Evolutionary conservation across 2,888 invertebrate species (phyloP).

Genomic region (Tetragonula carbonaria): DNA sequence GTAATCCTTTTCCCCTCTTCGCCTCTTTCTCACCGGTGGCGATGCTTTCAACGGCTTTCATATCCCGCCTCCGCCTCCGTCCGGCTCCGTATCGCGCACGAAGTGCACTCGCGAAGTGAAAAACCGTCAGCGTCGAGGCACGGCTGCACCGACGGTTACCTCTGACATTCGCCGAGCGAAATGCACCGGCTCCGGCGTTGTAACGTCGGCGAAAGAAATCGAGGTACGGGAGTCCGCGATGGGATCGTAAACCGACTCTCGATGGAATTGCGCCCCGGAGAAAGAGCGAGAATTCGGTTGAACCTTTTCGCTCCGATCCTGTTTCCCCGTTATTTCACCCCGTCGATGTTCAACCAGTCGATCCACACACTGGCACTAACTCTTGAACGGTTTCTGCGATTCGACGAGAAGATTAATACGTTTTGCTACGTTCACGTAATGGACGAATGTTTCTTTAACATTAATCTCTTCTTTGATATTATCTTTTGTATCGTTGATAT

Average conservation of each 20-base stretch:
- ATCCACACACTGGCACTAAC: too few species aligned
- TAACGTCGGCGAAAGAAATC: conserved; percentile 47
- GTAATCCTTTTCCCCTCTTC: neutral
- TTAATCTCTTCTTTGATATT: too few species aligned
- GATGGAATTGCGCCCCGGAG: conserved; percentile 27
- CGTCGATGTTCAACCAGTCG: neutral
- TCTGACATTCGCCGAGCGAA: conserved; percentile 63
- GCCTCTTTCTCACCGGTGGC: conserved; percentile 8
- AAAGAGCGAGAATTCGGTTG: conserved; percentile 39
- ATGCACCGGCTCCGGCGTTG: conserved; percentile 46
- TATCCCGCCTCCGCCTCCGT: conserved; percentile 19
- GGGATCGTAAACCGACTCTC: conserved; percentile 50
- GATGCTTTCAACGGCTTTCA: conserved; percentile 41
- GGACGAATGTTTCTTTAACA: too few species aligned
- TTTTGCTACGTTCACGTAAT: too few species aligned
- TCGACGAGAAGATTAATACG: too few species aligned
- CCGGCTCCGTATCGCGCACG: conserved; percentile 1
- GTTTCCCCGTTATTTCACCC: neutral
- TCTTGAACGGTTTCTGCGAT: too few species aligned
- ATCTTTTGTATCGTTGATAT: too few species aligned
- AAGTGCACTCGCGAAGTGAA: conserved; percentile 24
- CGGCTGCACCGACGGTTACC: conserved; percentile 40
- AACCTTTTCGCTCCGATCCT: neutral
- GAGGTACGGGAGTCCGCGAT: conserved; percentile 17
- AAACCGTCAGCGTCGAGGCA: conserved; percentile 22